A percentile compares a stretch with the other conserved stretches of the same genome.
phyloP scores from a whole-genome alignment of 2,797 vertebrate genomes.

The Rhinella marina region DNA sequence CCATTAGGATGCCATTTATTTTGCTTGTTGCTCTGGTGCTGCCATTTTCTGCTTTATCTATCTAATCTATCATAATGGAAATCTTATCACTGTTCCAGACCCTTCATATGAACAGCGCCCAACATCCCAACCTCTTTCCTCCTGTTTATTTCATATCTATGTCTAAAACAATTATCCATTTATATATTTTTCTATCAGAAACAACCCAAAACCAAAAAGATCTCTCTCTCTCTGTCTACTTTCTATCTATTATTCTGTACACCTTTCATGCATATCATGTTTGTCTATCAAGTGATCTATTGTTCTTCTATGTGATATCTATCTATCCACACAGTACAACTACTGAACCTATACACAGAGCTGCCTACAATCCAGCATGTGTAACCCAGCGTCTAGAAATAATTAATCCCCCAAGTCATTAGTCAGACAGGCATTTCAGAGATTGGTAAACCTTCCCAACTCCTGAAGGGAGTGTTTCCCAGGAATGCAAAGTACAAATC shows the following conservation, averaged over 20 bases:
- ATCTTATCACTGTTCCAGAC: no score
- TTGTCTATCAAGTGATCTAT: neutral
- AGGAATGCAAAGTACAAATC: slow-evolving; percentile 60
- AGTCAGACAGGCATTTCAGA: slow-evolving; percentile 53
- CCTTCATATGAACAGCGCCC: no score
- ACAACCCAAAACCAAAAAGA: no score
- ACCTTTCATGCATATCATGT: neutral
- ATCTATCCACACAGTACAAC: neutral
- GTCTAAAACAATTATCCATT: neutral
- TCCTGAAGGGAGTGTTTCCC: slow-evolving; percentile 55
- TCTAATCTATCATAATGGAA: no score
- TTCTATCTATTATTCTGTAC: neutral
- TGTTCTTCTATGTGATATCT: neutral
- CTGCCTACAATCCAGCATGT: neutral
- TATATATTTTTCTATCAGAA: neutral
- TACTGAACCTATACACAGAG: neutral
- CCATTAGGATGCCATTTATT: no score
- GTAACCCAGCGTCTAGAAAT: slow-evolving; percentile 28
- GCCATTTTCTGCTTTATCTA: no score
- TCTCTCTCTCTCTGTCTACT: no score
- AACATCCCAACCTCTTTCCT: neutral
- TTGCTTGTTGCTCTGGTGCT: no score
- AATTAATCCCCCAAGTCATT: slow-evolving; percentile 55
- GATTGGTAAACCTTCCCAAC: slow-evolving; percentile 51
- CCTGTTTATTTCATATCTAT: neutral